phyloP scores from a whole-genome alignment of 2,797 vertebrate species.

The Sparidentex hasta region DNA sequence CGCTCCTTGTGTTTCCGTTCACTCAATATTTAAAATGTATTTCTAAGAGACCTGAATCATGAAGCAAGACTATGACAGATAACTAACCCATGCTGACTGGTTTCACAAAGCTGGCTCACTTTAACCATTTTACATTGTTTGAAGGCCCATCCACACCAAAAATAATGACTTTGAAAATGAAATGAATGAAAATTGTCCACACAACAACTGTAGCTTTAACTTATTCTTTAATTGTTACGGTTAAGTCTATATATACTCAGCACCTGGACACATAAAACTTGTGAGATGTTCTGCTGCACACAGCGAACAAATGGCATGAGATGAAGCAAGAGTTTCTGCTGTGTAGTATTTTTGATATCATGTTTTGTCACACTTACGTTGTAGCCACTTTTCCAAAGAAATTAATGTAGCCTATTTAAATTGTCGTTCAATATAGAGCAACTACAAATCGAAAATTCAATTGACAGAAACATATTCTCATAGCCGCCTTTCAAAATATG shows the following conservation, averaged over 20 bases:
- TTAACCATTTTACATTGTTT: neutral
- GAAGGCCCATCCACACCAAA: too few relatives aligned
- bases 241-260: neutral
- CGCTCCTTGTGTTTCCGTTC: slow-evolving; percentile 11
- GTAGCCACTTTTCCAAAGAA: neutral
- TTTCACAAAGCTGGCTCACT: slow-evolving; percentile 53
- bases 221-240: neutral
- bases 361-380: neutral
- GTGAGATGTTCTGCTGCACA: too few relatives aligned
- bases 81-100: neutral
- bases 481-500: too few relatives aligned
- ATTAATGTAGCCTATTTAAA: neutral
- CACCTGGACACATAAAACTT: too few relatives aligned
- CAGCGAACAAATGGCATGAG: neutral
- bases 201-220: too few relatives aligned
- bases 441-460: too few relatives aligned
- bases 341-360: neutral
- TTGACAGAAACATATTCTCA: too few relatives aligned
- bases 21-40: slow-evolving; percentile 19
- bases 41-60: slow-evolving; percentile 33
- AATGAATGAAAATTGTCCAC: too few relatives aligned
- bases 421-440: neutral
- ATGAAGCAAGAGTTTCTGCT: neutral
- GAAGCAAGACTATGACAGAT: slow-evolving; percentile 16
- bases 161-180: too few relatives aligned